Evolutionary conservation across 2,797 vertebrate species (phyloP), one percentile per base, ranked within the genome.

Genomic region (Avahi laniger): DNA sequence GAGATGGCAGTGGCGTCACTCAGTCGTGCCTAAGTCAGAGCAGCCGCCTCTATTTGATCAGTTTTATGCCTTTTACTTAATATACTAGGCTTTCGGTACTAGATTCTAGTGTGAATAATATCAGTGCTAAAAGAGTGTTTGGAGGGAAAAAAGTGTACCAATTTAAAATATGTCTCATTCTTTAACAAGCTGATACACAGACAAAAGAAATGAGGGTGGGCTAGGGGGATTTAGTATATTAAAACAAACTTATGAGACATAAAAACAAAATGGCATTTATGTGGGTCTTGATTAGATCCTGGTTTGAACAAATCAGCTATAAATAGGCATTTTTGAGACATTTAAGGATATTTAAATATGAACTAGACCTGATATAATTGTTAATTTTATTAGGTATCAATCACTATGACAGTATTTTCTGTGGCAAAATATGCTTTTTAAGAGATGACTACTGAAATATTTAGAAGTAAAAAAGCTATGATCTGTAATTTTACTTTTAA

Each of bases 141-240:
- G 30, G 14, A 22, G 18, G 63, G 26, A 4, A 52, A 67, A 69
- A 52, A 35, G 33, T 30, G 1, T 22, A 15, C 59, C 5, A 15
- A 67, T 52, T 84, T 92, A 89, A 96, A 96, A 73, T 63, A 79
- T 15, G 46, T 70, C 63, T 41, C 22, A 35, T 69, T 89, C 57
- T 81, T 83, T 30, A 70, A 67, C n/a, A 59, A 88, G 50, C 2
- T 12, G 52, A 15, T 18, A 2, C 13, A 18, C 8, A 67, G 70
- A 73, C 72, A 67, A 70, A 80, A 88, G 35, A 96, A 59, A 85
- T 20, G 50, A 80, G 43, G 38, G 22, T 1, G 1, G 24, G 8
- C 2, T 2, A 46, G 8, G 12, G 10, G 24, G 50, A 33, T 57
- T 13, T 24, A 48, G 26, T 0, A 6, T 22, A 67, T 24, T 48